Evolutionary conservation across 1,140 invertebrate species (phyloP), one percentile per base, ranked within the genome.

Genomic region (Leucophenga varia): DNA sequence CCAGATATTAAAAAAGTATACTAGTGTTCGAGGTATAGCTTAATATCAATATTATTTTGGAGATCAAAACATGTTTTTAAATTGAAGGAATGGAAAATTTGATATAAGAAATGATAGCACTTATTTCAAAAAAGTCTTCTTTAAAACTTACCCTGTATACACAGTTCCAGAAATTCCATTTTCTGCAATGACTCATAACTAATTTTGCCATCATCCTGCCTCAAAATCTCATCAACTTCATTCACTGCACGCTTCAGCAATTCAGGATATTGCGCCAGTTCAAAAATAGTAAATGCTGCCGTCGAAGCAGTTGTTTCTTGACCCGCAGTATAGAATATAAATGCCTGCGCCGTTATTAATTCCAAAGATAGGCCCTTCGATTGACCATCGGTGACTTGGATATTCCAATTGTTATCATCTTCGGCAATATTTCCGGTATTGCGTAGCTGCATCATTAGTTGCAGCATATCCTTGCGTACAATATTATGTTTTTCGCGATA

Each of bases 281-380:
- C 79, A 51, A 81, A 84, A 1, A 83, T 48, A 2, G 79, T 77
- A 47, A 82, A 82, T 18, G 81, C 77, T 2, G 86, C 76, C 0
- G 84, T 78, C 2, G 81, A 80, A 2, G 84, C 80, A 0, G 86
- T 86, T 0, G 87, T 87, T 54, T 89, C 87, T 61, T 84, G 88
- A n/a, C 86, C 86, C 28, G 85, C 86, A 10, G 84, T 55, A 54
- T 86, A 82, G 54, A 87, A 86, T 4, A 86, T 77, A 28, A 85
- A 81, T 1, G 79, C 77, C 69, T 86, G 82, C 0, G 82, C 83
- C 0, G 83, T 77, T 16, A 80, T 75, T 22, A 76, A 53, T 45
- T 80, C 76, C 44, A 79, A 42, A 0, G 78, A 78, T 43, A 80
- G 44, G 3, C 52, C 36, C 21, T 64, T 59, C 1, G 53, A 22